A percentile compares a stretch with the other conserved stretches of the same genome.
phyloP scores from a whole-genome alignment of 2,888 invertebrate genomes.

The Priocnemis perturbator region DNA sequence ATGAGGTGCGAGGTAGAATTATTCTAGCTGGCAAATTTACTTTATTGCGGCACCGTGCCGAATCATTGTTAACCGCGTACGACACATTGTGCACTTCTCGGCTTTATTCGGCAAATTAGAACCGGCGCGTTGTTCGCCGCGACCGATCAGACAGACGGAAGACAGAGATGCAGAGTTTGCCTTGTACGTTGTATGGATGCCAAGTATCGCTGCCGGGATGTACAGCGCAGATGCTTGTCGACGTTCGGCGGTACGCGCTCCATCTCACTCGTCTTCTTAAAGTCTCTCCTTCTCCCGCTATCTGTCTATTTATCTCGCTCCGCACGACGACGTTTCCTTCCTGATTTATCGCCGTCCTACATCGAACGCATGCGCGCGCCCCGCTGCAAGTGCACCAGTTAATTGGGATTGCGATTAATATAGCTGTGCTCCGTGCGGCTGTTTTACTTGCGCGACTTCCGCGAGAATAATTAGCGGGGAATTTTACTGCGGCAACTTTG shows the following conservation, averaged over 20 bases:
- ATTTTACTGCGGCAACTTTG: neutral
- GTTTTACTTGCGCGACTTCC: neutral
- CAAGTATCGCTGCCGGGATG: constrained; percentile 6
- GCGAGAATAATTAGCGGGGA: no score
- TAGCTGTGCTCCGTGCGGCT: constrained; percentile 26
- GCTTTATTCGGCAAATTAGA: no score
- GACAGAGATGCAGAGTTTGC: neutral
- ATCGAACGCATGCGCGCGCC: constrained; percentile 38
- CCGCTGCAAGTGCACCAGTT: constrained; percentile 45
- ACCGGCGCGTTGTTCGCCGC: neutral
- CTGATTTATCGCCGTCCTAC: constrained; percentile 48
- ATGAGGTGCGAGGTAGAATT: constrained; percentile 22
- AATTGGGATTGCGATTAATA: constrained; percentile 57
- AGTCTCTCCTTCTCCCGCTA: neutral
- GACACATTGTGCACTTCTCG: no score
- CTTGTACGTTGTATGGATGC: neutral
- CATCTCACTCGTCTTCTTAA: neutral
- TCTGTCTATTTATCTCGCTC: neutral
- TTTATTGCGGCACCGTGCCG: no score
- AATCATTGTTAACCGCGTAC: no score
- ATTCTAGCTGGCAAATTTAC: no score
- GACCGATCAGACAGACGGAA: neutral
- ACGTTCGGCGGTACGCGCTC: neutral
- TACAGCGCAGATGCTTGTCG: neutral
- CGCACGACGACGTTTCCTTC: constrained; percentile 16